Conservation (phyloP, 2,888 invertebrate genomes). For the Drosophila niveifrons region DNA sequence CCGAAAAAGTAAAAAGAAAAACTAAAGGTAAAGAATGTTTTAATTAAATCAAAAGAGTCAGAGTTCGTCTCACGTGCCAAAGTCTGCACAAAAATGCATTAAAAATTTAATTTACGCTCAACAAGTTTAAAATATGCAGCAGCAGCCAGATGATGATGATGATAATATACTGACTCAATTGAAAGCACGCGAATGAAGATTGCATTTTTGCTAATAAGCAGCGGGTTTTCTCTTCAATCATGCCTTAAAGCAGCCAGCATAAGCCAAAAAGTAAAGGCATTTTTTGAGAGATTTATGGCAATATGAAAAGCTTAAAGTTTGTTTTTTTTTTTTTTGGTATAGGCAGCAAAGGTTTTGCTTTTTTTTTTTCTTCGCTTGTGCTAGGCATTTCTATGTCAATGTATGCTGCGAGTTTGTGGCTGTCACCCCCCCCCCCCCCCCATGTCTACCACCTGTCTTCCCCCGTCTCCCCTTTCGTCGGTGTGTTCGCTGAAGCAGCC, state of each 20-base stretch:
- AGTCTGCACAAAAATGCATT: slow-evolving; percentile 73
- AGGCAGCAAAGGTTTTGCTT: slow-evolving; percentile 11
- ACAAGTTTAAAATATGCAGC: slow-evolving; percentile 67
- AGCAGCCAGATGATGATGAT: slow-evolving; percentile 20
- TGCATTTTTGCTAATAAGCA: slow-evolving; percentile 78
- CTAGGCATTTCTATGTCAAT: slow-evolving; percentile 68
- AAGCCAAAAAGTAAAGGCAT: slow-evolving; percentile 37
- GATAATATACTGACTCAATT: slow-evolving; percentile 25
- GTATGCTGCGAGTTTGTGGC: slow-evolving; percentile 59
- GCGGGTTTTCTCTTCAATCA: neutral
- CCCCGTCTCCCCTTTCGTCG: neutral
- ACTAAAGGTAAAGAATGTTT: slow-evolving; percentile 71
- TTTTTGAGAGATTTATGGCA: slow-evolving; percentile 41
- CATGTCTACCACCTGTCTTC: neutral
- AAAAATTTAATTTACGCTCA: slow-evolving; percentile 78
- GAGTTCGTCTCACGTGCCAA: slow-evolving; percentile 53
- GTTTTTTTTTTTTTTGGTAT: neutral
- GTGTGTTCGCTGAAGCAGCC: slow-evolving; percentile 23
- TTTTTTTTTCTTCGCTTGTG: slow-evolving; percentile 6
- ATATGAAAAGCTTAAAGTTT: slow-evolving; percentile 32
- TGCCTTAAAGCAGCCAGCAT: slow-evolving; percentile 13
- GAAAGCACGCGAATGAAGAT: slow-evolving; percentile 35
- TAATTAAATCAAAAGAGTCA: slow-evolving; percentile 78
- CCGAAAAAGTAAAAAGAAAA: neutral
- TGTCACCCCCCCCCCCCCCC: too few species aligned